Evolutionary conservation across 2,797 vertebrate genomes (phyloP).

Genomic region (Spinus olivaceus): DNA sequence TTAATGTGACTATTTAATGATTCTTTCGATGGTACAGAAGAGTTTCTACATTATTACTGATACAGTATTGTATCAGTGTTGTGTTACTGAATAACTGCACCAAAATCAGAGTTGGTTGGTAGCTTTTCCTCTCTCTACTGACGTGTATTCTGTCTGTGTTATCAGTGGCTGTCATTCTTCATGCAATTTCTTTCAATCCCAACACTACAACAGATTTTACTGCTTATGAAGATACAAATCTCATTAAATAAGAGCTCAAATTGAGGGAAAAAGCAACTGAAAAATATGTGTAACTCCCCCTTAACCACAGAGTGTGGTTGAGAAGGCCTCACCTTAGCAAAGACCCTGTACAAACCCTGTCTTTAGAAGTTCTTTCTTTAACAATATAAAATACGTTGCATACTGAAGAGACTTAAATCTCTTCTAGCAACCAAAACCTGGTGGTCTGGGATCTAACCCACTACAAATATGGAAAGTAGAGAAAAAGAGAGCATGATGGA

Average conservation of each 20-base stretch:
- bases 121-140: background rate
- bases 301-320: fast-evolving
- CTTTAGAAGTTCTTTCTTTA: background rate
- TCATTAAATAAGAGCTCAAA: background rate
- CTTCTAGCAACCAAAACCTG: background rate
- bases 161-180: background rate
- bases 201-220: background rate
- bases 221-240: background rate
- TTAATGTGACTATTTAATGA: background rate
- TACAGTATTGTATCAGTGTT: background rate
- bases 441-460: background rate
- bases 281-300: background rate
- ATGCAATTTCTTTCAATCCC: background rate
- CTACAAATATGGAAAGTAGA: background rate
- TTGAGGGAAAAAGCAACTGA: background rate
- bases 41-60: background rate
- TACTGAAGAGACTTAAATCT: background rate
- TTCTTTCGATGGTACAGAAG: background rate
- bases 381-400: background rate
- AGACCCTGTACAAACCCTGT: background rate
- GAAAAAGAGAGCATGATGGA: background rate
- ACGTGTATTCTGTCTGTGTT: background rate
- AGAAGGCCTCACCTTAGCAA: background rate
- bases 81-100: background rate
- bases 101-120: background rate